Evolutionary conservation across 2,797 vertebrate genomes (phyloP), one percentile per base, ranked within the genome.

Genomic region (Champsocephalus gunnari): DNA sequence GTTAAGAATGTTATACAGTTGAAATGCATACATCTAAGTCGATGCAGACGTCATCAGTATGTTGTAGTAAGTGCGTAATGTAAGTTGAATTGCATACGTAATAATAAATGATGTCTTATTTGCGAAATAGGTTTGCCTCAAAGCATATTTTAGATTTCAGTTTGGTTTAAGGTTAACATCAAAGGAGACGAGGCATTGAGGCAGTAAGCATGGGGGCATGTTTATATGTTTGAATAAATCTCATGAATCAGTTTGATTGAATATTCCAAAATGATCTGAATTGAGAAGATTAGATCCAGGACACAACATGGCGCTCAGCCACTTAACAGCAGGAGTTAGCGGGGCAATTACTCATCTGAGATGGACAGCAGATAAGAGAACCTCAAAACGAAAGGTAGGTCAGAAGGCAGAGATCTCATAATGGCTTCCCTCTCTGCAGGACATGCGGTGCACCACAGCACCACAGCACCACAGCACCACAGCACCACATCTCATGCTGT

Each of bases 361-460:
- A 90, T 63, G 57, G 89, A 89, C 69, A 58, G 76, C 59, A 7
- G 60, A 88, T 86, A 90, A 83, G 62, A 73, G 60, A 73, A 81
- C 64, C 69, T 34, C 63, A 51, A 77, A 84, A 75, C 59, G 72
- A 54, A n/a, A 85, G 83, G 88, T 83, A 88, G 81, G 87, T 67
- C 66, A 65, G 67, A 69, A 60, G 69, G 57, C 71, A 41, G 50
- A 64, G 54, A 81, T 69, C 0, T 21, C 19, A 19, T 19, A 19
- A 19, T 19, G 19, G 28, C 28, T 28, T 28, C 73, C 34, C 34
- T 38, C 34, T 34, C 34, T 34, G 34, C 28, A 28, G 28, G 28
- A 28, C 28, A 28, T 28, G 28, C 3, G 24, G 24, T 0, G 55
- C 66, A 58, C 24, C 24, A 32, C 44, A 0, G 19, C 19, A 19